Percentiles rank a stretch among this genome's conserved stretches.
These are phyloP conservation scores for Ascidia mentula DNA, from an alignment of 23 tunicate genomes.

Conservation along the genomic window DNA sequence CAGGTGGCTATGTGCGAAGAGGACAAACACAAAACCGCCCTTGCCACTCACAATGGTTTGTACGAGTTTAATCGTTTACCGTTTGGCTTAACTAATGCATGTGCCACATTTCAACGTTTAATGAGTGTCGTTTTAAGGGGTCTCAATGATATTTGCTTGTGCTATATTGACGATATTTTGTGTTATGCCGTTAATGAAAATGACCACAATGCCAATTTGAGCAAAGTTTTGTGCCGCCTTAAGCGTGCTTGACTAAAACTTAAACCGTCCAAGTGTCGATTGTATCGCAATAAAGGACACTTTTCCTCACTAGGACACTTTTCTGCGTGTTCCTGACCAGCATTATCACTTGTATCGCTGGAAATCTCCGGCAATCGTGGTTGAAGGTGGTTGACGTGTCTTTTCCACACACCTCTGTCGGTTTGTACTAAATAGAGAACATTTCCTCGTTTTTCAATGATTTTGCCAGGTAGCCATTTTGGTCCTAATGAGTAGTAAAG, in stretches of 20 bases:
- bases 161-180: neutral
- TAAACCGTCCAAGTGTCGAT: neutral
- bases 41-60: slow-evolving; percentile 15
- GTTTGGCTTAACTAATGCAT: slow-evolving; percentile 9
- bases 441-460: too few relatives aligned
- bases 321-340: too few relatives aligned
- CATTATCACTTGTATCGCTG: too few relatives aligned
- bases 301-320: too few relatives aligned
- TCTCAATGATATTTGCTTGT: neutral
- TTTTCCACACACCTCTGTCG: too few relatives aligned
- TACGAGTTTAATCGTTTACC: slow-evolving; percentile 10
- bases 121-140: neutral
- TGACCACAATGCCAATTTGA: neutral
- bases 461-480: too few relatives aligned
- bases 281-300: neutral
- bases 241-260: neutral
- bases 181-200: neutral
- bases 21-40: slow-evolving; percentile 4
- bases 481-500: too few relatives aligned
- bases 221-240: neutral
- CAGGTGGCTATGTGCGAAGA: neutral
- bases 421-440: too few relatives aligned
- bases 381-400: too few relatives aligned
- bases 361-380: too few relatives aligned
- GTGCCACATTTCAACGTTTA: neutral